These are phyloP conservation scores for Aproaerema taeniolella DNA, from an alignment of 2,888 invertebrate genomes.

Conservation along the genomic window DNA sequence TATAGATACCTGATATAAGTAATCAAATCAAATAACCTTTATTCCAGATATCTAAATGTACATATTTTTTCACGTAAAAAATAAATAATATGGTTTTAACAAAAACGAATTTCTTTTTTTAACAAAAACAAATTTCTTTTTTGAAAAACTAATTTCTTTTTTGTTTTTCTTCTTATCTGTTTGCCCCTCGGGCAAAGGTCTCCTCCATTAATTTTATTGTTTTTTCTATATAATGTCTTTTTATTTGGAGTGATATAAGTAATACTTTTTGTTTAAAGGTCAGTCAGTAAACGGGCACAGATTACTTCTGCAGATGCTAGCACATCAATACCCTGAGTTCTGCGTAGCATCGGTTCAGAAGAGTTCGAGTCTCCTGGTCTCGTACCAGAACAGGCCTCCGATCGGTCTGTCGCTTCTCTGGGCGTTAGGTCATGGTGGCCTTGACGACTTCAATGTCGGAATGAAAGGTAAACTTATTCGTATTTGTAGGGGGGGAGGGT, in stretches of 20 bases:
- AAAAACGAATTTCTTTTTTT: too few relatives aligned
- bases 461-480: constrained; percentile 77
- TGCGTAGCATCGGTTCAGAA: constrained; percentile 79
- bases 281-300: constrained; percentile 81
- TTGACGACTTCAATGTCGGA: constrained; percentile 80
- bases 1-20: too few relatives aligned
- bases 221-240: not conserved
- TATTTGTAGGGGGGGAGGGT: too few relatives aligned
- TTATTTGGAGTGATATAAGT: not conserved
- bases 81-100: too few relatives aligned
- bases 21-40: too few relatives aligned
- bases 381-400: constrained; percentile 86
- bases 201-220: not conserved
- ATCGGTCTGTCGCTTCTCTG: constrained; percentile 85
- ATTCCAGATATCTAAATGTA: too few relatives aligned
- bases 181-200: too few relatives aligned
- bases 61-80: too few relatives aligned
- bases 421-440: constrained; percentile 86
- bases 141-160: too few relatives aligned
- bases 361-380: constrained; percentile 80
- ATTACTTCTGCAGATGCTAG: constrained; percentile 83
- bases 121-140: too few relatives aligned
- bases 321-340: constrained; percentile 80
- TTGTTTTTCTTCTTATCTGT: too few relatives aligned
- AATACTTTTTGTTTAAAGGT: constrained; percentile 37